Evolutionary conservation across 2,888 invertebrate species (phyloP).

Genomic region (Fissipunctia ypsillon): DNA sequence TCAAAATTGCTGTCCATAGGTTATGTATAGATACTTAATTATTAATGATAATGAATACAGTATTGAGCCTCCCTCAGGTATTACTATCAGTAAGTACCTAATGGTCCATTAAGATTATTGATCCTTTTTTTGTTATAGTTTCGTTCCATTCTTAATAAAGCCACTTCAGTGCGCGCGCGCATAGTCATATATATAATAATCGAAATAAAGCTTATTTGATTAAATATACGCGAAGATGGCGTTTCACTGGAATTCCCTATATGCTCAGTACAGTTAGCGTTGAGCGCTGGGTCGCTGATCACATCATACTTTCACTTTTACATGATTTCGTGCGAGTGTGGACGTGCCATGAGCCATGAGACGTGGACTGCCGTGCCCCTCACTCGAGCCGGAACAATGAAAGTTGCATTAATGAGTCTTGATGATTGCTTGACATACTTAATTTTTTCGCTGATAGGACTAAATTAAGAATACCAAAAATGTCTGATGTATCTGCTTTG

Average conservation of each 20-base stretch:
- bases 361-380: constrained; percentile 74
- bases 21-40: background rate
- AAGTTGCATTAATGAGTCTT: constrained; percentile 82
- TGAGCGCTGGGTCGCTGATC: constrained; percentile 76
- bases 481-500: background rate
- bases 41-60: background rate
- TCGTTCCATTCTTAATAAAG: background rate
- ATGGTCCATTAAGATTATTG: background rate
- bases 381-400: constrained; percentile 83
- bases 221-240: constrained; percentile 23
- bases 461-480: constrained; percentile 20
- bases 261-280: constrained; percentile 67
- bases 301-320: constrained; percentile 89
- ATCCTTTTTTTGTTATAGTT: background rate
- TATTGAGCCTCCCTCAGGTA: background rate
- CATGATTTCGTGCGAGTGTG: constrained; percentile 84
- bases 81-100: background rate
- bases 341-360: constrained; percentile 70
- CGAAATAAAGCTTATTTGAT: background rate
- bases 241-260: constrained; percentile 45
- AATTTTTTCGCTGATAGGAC: constrained; percentile 55
- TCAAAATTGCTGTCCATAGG: background rate
- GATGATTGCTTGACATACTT: constrained; percentile 70
- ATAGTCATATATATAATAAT: background rate
- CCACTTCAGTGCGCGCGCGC: background rate